A percentile compares a stretch with the other conserved stretches of the same genome.
These are phyloP conservation scores for Zaprionus inermis DNA, from an alignment of 1,140 invertebrate species.

Conservation along the genomic window DNA sequence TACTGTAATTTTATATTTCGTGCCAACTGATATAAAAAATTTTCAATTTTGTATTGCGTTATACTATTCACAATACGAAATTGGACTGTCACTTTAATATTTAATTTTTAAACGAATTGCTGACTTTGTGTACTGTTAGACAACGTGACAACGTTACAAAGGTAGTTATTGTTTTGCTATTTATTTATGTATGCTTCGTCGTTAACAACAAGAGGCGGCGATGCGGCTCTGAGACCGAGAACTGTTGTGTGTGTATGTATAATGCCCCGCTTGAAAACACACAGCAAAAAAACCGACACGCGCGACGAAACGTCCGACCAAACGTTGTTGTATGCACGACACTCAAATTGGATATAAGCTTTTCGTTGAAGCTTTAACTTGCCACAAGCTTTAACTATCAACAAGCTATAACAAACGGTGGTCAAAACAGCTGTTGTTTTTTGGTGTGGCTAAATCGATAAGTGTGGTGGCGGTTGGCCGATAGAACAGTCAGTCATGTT, in stretches of 20 bases:
- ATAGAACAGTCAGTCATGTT: conserved; percentile 6
- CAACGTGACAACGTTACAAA: background rate
- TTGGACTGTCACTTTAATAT: background rate
- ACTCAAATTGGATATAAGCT: conserved; percentile 37
- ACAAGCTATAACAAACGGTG: conserved; percentile 29
- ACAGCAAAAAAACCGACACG: conserved; percentile 44
- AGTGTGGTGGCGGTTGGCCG: conserved; percentile 16
- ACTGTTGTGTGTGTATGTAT: conserved; percentile 37
- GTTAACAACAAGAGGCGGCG: too few relatives aligned
- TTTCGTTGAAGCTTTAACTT: conserved; percentile 62
- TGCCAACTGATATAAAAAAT: conserved; percentile 15
- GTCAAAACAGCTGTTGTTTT: conserved; percentile 35
- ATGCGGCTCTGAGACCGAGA: background rate
- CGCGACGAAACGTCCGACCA: conserved; percentile 30
- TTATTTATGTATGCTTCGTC: background rate
- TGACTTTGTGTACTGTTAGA: background rate
- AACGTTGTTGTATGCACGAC: conserved; percentile 46
- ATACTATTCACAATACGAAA: background rate
- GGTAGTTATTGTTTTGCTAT: conserved; percentile 4
- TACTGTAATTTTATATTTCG: conserved; percentile 25
- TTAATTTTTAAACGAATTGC: background rate
- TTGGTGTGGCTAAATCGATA: conserved; percentile 5
- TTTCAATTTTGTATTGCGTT: background rate
- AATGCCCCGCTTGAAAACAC: conserved; percentile 45
- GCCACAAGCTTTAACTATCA: conserved; percentile 61